Evolutionary conservation across 2,113 vertebrate species (phyloP), one percentile per base, ranked within the genome.

Genomic region (Cygnus atratus): DNA sequence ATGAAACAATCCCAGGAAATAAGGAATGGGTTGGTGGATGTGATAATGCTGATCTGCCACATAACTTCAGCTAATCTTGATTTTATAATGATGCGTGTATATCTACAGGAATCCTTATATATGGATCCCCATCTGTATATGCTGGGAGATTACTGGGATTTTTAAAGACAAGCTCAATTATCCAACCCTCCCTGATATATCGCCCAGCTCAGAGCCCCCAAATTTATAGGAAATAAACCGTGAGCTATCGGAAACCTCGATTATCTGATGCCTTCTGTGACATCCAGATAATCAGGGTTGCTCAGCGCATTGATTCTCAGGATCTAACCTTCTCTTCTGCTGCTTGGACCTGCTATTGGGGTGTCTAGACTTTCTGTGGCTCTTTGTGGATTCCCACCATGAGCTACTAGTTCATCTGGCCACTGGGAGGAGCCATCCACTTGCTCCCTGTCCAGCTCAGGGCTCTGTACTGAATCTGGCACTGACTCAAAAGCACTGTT

Each of bases 401-500:
- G 96, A 81, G 94, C 95, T 71, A 97, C 95, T 66, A 97, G 96
- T 83, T 98, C 98, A 13, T 98, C 97, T 77, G 95, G 98, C 98
- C 99, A 99, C 35, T 98, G 98, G 85, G 97, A 96, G n/a, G 97
- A 95, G 9, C 97, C 95, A 37, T 98, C 97, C 66, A 78, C 96
- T 67, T 90, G 82, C 88, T 98, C 99, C 67, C 97, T 96, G 84
- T 98, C 98, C 97, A 98, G 95, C 82, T 99, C 99, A 1, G 99
- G 98, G 87, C 98, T 98, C 93, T 98, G 98, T 35, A 97, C 94
- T 2, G 93, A 97, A 82, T 99, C 99, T 2, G 98, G 98, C 46
- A 98, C 98, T 1, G 99, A 99, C 96, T 99, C 99, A 68, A 99
- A 99, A 43, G 99, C 98, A 57, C 99, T 99, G 97, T 98, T 99